These are phyloP conservation scores for Vanacampus margaritifer DNA, from an alignment of 2,113 vertebrate genomes.

Conservation along the genomic window DNA sequence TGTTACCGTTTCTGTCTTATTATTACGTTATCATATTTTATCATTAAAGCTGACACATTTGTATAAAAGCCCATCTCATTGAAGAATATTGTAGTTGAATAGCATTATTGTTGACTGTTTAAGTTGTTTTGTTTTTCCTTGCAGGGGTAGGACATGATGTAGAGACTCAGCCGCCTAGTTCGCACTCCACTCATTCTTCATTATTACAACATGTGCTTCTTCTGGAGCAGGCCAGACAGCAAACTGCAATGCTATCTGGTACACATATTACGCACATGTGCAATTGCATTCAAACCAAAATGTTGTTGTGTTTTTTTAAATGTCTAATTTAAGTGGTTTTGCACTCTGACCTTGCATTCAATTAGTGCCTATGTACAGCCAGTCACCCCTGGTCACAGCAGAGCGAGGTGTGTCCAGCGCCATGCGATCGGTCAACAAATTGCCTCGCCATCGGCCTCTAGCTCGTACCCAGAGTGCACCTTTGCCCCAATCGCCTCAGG, in stretches of 20 bases:
- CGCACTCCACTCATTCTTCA: constrained; percentile 79
- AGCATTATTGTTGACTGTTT: background rate
- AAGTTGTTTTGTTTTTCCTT: constrained; percentile 1
- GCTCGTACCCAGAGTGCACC: constrained; percentile 91
- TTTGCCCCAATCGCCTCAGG: constrained; percentile 88
- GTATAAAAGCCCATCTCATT: background rate
- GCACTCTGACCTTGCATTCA: background rate
- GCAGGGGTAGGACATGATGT: constrained; percentile 78
- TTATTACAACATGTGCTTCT: constrained; percentile 90
- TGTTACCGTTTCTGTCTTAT: background rate
- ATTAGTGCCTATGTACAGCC: constrained; percentile 86
- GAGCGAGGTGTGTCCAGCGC: constrained; percentile 77
- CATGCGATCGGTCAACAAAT: constrained; percentile 81
- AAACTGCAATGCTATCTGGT: constrained; percentile 89
- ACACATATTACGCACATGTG: constrained; percentile 11
- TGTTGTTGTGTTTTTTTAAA: background rate
- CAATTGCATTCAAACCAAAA: constrained; percentile 5
- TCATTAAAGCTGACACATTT: background rate
- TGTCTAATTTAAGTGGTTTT: background rate
- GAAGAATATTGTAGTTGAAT: background rate
- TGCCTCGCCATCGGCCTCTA: constrained; percentile 86
- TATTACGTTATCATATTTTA: background rate
- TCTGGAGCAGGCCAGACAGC: constrained; percentile 91
- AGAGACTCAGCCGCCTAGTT: constrained; percentile 58
- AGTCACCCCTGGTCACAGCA: constrained; percentile 87